These are phyloP conservation scores for Samia ricini DNA, from an alignment of 1,140 invertebrate genomes.

Conservation along the genomic window DNA sequence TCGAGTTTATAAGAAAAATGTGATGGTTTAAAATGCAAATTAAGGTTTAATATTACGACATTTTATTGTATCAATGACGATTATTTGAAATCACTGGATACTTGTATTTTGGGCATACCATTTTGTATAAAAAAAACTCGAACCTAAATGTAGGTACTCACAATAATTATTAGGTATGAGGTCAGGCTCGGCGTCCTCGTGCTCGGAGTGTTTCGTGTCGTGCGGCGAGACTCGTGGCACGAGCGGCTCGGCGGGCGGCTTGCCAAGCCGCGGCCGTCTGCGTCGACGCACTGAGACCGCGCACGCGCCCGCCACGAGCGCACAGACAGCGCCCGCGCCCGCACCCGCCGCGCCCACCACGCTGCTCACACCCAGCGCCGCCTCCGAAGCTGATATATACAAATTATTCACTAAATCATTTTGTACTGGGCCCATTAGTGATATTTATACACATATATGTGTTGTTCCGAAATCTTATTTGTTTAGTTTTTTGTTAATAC, in stretches of 20 bases:
- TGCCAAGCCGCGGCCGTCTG: slow-evolving; percentile 35
- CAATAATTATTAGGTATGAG: slow-evolving; percentile 51
- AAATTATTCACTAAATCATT: too few species aligned
- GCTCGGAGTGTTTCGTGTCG: slow-evolving; percentile 38
- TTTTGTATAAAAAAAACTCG: too few species aligned
- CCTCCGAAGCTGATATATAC: slow-evolving; percentile 58
- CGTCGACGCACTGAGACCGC: slow-evolving; percentile 40
- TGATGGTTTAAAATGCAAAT: too few species aligned
- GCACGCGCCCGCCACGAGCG: slow-evolving; percentile 43
- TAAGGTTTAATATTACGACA: too few species aligned
- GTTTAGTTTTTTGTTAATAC: neutral
- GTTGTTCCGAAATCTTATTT: neutral
- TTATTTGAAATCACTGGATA: too few species aligned
- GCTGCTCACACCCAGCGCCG: slow-evolving; percentile 46
- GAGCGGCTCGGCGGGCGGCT: slow-evolving; percentile 36
- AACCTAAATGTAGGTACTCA: slow-evolving; percentile 22
- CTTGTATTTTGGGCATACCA: too few species aligned
- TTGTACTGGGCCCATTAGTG: neutral
- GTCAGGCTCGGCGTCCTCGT: slow-evolving; percentile 60
- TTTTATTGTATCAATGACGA: too few species aligned
- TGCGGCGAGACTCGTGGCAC: slow-evolving; percentile 21
- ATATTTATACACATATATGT: neutral
- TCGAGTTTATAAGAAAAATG: too few species aligned
- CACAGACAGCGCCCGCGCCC: slow-evolving; percentile 46
- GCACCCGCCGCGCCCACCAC: slow-evolving; percentile 47